These are phyloP conservation scores for Podocnemis expansa DNA, from an alignment of 2,113 vertebrate species.

Conservation along the genomic window DNA sequence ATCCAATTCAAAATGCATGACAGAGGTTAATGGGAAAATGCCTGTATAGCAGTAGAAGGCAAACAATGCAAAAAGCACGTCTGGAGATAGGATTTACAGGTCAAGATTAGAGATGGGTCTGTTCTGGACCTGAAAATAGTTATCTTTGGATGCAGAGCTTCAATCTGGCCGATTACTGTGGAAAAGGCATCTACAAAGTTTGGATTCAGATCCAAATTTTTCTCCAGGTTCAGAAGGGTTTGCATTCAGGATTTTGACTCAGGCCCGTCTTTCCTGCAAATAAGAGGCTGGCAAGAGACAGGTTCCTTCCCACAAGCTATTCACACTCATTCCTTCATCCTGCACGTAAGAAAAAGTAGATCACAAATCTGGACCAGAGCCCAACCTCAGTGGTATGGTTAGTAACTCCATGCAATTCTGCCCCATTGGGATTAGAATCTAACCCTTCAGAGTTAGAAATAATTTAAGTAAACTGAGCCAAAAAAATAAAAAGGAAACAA, in stretches of 20 bases:
- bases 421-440: background rate
- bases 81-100: background rate
- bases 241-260: background rate
- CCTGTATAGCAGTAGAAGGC: background rate
- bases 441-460: background rate
- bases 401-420: conserved; percentile 39
- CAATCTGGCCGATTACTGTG: background rate
- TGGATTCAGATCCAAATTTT: background rate
- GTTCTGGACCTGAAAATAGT: background rate
- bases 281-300: background rate
- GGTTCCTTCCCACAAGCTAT: background rate
- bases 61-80: background rate
- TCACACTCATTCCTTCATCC: background rate
- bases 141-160: background rate
- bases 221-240: background rate
- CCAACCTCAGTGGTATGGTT: background rate
- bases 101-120: background rate
- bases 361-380: conserved; percentile 11
- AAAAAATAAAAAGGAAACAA: conserved; percentile 2
- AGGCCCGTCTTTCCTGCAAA: background rate
- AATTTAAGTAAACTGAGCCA: background rate
- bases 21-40: background rate
- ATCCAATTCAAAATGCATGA: background rate
- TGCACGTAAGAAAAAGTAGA: background rate
- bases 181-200: background rate